These are phyloP conservation scores for Drosophila austrosaltans DNA, from an alignment of 2,888 invertebrate genomes.

Conservation along the genomic window DNA sequence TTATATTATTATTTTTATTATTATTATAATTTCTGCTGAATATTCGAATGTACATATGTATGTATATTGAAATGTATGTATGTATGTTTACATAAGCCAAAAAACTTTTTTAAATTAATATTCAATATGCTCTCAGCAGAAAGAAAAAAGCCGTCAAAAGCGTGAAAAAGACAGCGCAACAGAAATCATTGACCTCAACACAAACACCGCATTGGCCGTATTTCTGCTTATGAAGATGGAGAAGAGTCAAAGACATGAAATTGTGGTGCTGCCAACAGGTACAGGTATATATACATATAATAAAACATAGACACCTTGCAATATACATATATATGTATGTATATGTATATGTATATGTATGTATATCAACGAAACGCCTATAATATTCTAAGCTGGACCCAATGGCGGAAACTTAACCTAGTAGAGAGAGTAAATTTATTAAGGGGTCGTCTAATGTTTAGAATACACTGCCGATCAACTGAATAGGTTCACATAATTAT, in stretches of 20 bases:
- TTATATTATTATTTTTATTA: slow-evolving; percentile 1
- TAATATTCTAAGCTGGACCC: too few species aligned
- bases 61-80: not conserved
- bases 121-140: slow-evolving; percentile 56
- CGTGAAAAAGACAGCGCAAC: slow-evolving; percentile 68
- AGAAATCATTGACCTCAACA: slow-evolving; percentile 75
- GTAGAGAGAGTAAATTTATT: too few species aligned
- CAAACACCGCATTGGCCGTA: slow-evolving; percentile 67
- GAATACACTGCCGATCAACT: too few species aligned
- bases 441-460: too few species aligned
- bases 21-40: slow-evolving; percentile 34
- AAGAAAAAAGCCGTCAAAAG: slow-evolving; percentile 43
- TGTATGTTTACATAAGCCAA: slow-evolving; percentile 65
- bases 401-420: too few species aligned
- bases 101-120: slow-evolving; percentile 58
- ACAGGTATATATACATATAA: not conserved
- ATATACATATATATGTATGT: not conserved
- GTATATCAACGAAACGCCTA: too few species aligned
- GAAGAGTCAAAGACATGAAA: slow-evolving; percentile 44
- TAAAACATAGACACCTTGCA: not conserved
- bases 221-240: slow-evolving; percentile 63
- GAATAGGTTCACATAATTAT: too few species aligned
- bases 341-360: too few species aligned
- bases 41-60: not conserved
- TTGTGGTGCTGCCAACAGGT: slow-evolving; percentile 17